phyloP scores from a whole-genome alignment of 2,797 vertebrate species.

The Spinus pinus region DNA sequence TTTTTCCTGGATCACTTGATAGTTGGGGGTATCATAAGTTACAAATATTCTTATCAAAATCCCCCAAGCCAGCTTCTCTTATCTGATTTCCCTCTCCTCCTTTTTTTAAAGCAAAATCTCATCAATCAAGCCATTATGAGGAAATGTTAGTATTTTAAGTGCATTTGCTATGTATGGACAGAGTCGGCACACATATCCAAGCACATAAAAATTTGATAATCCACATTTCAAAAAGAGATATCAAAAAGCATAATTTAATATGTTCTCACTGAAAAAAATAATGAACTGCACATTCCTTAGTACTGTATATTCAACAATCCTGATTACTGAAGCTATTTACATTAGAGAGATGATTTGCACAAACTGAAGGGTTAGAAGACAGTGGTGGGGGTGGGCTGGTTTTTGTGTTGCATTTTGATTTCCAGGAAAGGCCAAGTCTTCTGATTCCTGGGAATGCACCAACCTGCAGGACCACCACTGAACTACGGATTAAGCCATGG shows the following conservation, averaged over 20 bases:
- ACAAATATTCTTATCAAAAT: neutral
- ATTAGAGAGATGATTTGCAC: constrained; percentile 10
- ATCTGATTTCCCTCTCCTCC: constrained; percentile 28
- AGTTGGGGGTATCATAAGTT: neutral
- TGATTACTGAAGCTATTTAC: constrained; percentile 57
- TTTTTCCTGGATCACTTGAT: neutral
- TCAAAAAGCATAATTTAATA: constrained; percentile 73
- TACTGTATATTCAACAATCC: constrained; percentile 21
- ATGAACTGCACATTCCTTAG: constrained; percentile 33
- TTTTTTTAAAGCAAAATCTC: constrained; percentile 31
- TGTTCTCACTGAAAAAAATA: constrained; percentile 57
- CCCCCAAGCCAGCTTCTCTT: neutral
- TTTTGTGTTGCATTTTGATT: neutral
- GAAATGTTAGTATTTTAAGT: constrained; percentile 53
- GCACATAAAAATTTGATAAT: constrained; percentile 65
- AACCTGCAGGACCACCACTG: neutral
- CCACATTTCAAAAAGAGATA: constrained; percentile 42
- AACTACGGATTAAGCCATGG: neutral
- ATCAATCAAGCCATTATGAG: neutral
- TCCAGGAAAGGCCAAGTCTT: neutral
- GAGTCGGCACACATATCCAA: constrained; percentile 33
- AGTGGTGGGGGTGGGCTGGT: fast-evolving
- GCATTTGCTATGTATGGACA: constrained; percentile 58
- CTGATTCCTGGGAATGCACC: neutral
- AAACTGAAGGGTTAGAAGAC: neutral